These are phyloP conservation scores for Drosophila kurseongensis DNA, from an alignment of 1,140 invertebrate species.

Conservation along the genomic window DNA sequence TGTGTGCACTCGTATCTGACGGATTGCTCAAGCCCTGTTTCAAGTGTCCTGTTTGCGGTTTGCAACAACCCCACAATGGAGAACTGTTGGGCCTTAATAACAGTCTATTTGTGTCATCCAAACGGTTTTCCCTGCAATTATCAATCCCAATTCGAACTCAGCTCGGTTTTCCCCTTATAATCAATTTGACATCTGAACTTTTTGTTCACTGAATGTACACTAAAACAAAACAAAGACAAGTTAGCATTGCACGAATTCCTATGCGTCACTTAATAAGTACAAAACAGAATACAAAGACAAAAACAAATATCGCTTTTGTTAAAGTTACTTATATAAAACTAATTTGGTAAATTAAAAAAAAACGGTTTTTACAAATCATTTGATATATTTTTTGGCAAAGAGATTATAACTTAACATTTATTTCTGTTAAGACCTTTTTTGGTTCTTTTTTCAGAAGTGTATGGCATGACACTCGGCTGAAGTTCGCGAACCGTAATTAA, in stretches of 20 bases:
- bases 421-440: not conserved
- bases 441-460: slow-evolving; percentile 13
- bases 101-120: slow-evolving; percentile 76
- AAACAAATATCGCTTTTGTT: no score
- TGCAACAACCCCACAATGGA: slow-evolving; percentile 12
- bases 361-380: no score
- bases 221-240: not conserved
- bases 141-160: slow-evolving; percentile 36
- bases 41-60: slow-evolving; percentile 71
- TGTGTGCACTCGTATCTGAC: slow-evolving; percentile 28
- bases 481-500: slow-evolving; percentile 64
- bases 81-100: slow-evolving; percentile 52
- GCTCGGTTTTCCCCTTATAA: slow-evolving; percentile 31
- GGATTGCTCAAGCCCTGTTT: slow-evolving; percentile 39
- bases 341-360: no score
- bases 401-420: no score
- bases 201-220: slow-evolving; percentile 1
- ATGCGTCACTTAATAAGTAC: no score
- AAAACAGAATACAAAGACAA: no score
- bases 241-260: no score
- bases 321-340: no score
- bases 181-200: slow-evolving; percentile 71
- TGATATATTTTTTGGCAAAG: no score
- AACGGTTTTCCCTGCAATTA: slow-evolving; percentile 42
- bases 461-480: slow-evolving; percentile 1